A percentile compares a stretch with the other conserved stretches of the same genome.
phyloP scores from a whole-genome alignment of 2,113 vertebrate genomes.

The Ageneiosus marmoratus region DNA sequence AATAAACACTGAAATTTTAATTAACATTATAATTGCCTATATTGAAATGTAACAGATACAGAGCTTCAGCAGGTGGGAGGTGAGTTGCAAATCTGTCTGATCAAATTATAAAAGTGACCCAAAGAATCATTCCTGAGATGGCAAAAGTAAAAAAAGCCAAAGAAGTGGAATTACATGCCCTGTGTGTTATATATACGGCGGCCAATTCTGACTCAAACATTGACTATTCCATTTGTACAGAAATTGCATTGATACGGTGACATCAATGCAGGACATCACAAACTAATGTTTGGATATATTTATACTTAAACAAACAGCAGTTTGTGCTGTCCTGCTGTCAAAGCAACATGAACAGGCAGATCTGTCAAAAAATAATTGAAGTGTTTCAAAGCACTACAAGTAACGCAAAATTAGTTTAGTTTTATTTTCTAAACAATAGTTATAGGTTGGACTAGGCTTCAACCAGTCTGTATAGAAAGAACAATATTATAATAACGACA shows the following conservation, averaged over 20 bases:
- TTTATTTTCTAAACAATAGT: neutral
- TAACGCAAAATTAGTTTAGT: neutral
- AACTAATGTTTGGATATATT: neutral
- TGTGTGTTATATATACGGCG: constrained; percentile 13
- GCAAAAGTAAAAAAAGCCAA: constrained; percentile 57
- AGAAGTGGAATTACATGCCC: constrained; percentile 26
- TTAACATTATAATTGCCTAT: constrained; percentile 66
- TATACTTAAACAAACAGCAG: constrained; percentile 27
- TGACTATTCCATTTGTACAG: constrained; percentile 38
- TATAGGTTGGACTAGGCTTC: constrained; percentile 10
- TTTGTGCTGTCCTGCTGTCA: constrained; percentile 11
- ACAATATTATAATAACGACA: neutral
- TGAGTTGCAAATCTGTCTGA: constrained; percentile 54
- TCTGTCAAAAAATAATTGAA: neutral
- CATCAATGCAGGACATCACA: constrained; percentile 17
- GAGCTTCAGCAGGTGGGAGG: constrained; percentile 61
- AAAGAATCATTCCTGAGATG: constrained; percentile 74
- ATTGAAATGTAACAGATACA: constrained; percentile 70
- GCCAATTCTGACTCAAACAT: constrained; percentile 33
- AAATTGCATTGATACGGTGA: constrained; percentile 40
- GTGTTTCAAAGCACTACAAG: neutral
- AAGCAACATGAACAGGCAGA: constrained; percentile 25
- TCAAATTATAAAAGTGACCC: constrained; percentile 43
- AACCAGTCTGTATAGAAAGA: constrained; percentile 23
- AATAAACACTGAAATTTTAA: constrained; percentile 71